Evolutionary conservation across 2,797 vertebrate species (phyloP).

Genomic region (Hafferia zeledoni): DNA sequence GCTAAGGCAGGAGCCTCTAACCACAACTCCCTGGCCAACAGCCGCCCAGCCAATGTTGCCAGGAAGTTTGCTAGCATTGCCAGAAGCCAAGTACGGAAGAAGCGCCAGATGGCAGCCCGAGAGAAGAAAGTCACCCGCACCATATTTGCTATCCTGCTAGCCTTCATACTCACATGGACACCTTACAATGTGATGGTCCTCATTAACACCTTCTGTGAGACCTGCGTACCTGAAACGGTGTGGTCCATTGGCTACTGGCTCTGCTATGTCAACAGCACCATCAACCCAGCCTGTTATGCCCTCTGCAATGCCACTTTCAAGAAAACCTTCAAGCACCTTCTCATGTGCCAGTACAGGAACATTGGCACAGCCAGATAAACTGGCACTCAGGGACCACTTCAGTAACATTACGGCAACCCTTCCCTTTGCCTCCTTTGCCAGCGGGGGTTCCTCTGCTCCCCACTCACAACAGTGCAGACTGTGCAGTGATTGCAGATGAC

Average conservation of each 20-base stretch:
- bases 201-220: conserved; percentile 87
- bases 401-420: background rate
- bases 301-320: conserved; percentile 91
- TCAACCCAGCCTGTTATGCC: conserved; percentile 92
- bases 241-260: conserved; percentile 91
- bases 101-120: conserved; percentile 95
- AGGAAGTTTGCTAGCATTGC: conserved; percentile 98
- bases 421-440: conserved; percentile 24
- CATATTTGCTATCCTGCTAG: conserved; percentile 93
- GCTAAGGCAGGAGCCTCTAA: conserved; percentile 82
- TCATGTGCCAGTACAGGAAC: conserved; percentile 97
- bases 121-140: conserved; percentile 98
- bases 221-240: conserved; percentile 79
- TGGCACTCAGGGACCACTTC: conserved; percentile 31
- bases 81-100: conserved; percentile 95
- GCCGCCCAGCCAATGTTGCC: conserved; percentile 87
- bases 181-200: conserved; percentile 98
- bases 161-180: conserved; percentile 97
- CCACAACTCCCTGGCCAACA: conserved; percentile 85
- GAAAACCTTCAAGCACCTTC: conserved; percentile 94
- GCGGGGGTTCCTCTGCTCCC: background rate
- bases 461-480: background rate
- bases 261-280: conserved; percentile 90
- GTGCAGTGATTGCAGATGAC: conserved; percentile 12
- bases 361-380: conserved; percentile 86